These are phyloP conservation scores for Melanotaenia trifasciata DNA, from an alignment of 2,797 vertebrate species.

Conservation along the genomic window DNA sequence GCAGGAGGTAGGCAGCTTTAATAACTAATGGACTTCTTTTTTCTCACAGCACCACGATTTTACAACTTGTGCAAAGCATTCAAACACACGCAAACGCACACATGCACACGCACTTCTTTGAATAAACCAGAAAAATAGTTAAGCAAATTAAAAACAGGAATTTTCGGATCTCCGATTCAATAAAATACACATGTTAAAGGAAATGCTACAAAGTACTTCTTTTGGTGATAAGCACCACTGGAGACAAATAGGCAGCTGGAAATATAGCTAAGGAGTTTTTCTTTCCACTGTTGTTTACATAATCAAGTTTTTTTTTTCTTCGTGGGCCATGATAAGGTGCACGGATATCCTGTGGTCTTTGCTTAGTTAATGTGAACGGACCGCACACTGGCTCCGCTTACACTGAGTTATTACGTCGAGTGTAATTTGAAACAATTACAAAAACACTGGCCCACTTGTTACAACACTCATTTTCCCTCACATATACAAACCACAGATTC, in stretches of 20 bases:
- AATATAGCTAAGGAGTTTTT: constrained; percentile 53
- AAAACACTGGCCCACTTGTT: constrained; percentile 86
- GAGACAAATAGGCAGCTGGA: constrained; percentile 71
- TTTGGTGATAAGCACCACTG: constrained; percentile 54
- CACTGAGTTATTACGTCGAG: constrained; percentile 79
- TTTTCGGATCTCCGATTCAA: constrained; percentile 60
- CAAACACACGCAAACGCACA: constrained; percentile 33
- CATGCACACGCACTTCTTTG: constrained; percentile 48
- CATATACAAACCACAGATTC: constrained; percentile 86
- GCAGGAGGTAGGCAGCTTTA: constrained; percentile 72
- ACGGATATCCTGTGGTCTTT: constrained; percentile 77
- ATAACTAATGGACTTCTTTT: constrained; percentile 71
- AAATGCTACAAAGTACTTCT: constrained; percentile 62
- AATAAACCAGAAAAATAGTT: constrained; percentile 65
- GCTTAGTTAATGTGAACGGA: constrained; percentile 71
- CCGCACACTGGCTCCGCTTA: constrained; percentile 77
- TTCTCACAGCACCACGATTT: constrained; percentile 72
- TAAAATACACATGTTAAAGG: constrained; percentile 72
- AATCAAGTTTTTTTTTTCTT: constrained; percentile 45
- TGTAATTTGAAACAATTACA: constrained; percentile 88
- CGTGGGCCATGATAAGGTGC: constrained; percentile 65
- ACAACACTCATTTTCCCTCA: constrained; percentile 83
- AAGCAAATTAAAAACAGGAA: constrained; percentile 72
- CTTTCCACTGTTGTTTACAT: constrained; percentile 68
- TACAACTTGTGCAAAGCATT: constrained; percentile 73